Evolutionary conservation across 2,888 invertebrate genomes (phyloP), one percentile per base, ranked within the genome.

Genomic region (Hemithea aestivaria): DNA sequence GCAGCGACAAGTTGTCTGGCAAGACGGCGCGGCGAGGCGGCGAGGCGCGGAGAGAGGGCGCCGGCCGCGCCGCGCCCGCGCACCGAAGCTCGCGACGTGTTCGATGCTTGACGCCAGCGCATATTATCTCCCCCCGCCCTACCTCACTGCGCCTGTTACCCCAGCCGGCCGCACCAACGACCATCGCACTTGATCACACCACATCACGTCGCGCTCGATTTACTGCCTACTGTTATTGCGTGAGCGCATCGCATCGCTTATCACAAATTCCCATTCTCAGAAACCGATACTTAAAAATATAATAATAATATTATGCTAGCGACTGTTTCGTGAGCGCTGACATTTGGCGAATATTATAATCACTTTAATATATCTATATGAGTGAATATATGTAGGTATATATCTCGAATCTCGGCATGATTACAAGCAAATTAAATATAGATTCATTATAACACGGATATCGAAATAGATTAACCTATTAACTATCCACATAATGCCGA

Each of bases 1-100:
- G 60, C 73, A 80, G 83, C 84, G 85, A 83, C 85, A 79, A 81
- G 73, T 84, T 84, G 87, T 87, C 87, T 87, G 80, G 82, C 75
- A 66, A 67, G 73, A 41, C 35, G 39, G 50, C 35, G 51, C 48
- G 22, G 32, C 48, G 51, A 51, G 52, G 51, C 53, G 45, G 58
- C 59, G 62, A 51, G 52, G 51, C 53, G 44, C 53, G 45, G 16
- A 16, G 16, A 16, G 16, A 16, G 52, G 52, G 51, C 53, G 44
- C 58, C 59, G 62, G 45, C 51, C 37, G 52, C 47, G 33, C 50
- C 40, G 10, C 41, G 51, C 50, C 48, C 38, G 55, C 35, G 46
- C 52, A n/a, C n/a, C n/a, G n/a, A n/a, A n/a, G 48, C 57, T 45
- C 59, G 46, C 42, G 52, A 45, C 49, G 47, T 53, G 56, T 61